Percentiles rank a stretch among this genome's conserved stretches.
These are phyloP conservation scores for Anableps anableps DNA, from an alignment of 2,797 vertebrate species.

Conservation along the genomic window DNA sequence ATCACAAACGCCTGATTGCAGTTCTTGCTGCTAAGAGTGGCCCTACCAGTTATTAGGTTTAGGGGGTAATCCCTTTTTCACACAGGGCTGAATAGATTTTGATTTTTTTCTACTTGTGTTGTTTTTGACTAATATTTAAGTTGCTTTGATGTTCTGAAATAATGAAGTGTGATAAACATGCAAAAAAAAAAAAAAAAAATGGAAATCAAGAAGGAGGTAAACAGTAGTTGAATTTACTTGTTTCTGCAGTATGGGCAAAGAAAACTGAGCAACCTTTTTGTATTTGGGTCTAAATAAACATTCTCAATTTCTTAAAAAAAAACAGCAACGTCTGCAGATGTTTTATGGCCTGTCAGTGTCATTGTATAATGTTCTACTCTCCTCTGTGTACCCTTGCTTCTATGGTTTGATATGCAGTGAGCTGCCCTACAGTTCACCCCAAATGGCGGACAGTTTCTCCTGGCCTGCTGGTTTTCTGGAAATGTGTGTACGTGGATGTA, in stretches of 20 bases:
- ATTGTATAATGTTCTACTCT: slow-evolving; percentile 36
- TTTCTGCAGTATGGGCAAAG: too few relatives aligned
- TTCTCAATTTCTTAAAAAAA: not conserved
- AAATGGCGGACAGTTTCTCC: slow-evolving; percentile 31
- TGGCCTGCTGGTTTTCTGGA: slow-evolving; percentile 23
- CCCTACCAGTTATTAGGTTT: too few relatives aligned
- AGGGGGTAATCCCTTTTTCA: too few relatives aligned
- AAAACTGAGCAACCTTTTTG: not conserved
- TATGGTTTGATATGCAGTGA: slow-evolving; percentile 42
- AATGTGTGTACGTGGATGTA: slow-evolving; percentile 31
- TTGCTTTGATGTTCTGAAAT: not conserved
- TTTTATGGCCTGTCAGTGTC: slow-evolving; percentile 38
- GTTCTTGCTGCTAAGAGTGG: too few relatives aligned
- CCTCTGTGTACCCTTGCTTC: slow-evolving; percentile 53
- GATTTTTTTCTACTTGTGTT: not conserved
- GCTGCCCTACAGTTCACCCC: slow-evolving; percentile 44
- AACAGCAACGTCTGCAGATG: slow-evolving; percentile 20
- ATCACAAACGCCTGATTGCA: too few relatives aligned
- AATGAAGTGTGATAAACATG: not conserved
- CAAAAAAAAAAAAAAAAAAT: too few relatives aligned
- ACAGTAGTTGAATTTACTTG: not conserved
- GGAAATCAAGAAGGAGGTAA: too few relatives aligned
- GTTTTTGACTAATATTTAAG: not conserved
- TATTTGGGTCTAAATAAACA: not conserved
- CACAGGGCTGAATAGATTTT: too few relatives aligned